Conservation (phyloP, 2,113 vertebrate species). For the Prunella fulvescens region DNA sequence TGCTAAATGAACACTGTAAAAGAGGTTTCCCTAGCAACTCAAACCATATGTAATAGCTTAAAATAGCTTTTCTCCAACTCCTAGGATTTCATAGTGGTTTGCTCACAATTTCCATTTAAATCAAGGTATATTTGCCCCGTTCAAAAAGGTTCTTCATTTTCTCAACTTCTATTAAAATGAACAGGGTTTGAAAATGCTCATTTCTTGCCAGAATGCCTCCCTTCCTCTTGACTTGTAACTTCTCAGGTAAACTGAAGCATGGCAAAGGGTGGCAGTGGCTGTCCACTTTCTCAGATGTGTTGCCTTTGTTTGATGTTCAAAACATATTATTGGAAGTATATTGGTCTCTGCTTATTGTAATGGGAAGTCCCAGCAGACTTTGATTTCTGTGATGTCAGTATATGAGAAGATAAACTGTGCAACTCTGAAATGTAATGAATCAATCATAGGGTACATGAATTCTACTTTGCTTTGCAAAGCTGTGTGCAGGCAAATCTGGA, state of each 20-base stretch:
- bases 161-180: neutral
- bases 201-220: neutral
- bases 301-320: neutral
- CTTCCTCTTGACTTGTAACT: neutral
- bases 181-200: neutral
- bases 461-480: neutral
- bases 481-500: neutral
- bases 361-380: neutral
- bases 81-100: constrained; percentile 28
- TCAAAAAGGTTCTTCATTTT: constrained; percentile 21
- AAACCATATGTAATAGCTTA: constrained; percentile 55
- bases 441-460: rapidly evolving
- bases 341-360: neutral
- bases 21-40: constrained; percentile 69
- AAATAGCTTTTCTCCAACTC: constrained; percentile 61
- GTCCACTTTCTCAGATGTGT: neutral
- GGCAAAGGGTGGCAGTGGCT: neutral
- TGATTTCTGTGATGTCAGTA: neutral
- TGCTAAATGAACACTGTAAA: constrained; percentile 15
- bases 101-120: constrained; percentile 29
- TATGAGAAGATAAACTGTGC: neutral
- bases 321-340: neutral
- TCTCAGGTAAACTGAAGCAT: neutral
- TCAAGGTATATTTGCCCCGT: neutral
- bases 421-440: neutral